Evolutionary conservation across 30 jellyfish, hydroid and myxozoan species (phyloP), one percentile per base, ranked within the genome.

Genomic region (Aurelia sp.): DNA sequence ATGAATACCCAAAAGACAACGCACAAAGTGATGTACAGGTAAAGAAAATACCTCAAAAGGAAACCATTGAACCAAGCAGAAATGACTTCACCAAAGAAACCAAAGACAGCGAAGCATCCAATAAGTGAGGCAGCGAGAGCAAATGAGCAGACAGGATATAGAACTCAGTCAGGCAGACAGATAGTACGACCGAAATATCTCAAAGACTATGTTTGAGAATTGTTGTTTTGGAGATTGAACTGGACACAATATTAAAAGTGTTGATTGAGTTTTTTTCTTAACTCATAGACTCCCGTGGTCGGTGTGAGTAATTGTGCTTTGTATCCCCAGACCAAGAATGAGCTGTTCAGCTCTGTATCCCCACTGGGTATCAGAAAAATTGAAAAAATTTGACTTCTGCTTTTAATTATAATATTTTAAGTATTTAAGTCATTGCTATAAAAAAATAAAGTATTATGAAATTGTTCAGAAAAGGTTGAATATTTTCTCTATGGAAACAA

Each of bases 151-250:
- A 51, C 69, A 73, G 72, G 86, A 41, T 75, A 75, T 75, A 75
- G 86, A 75, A 75, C 86, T 55, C 86, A 76, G 48, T 75, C 86
- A 55, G 86, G 76, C 35, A 75, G 86, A 75, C 86, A 75, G 69
- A 40, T 75, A 51, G 74, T 50, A 75, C 67, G 48, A 59, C 86
- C 86, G 0, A 12, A 58, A 75, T 75, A 75, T 55, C 86, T 75
- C 74, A 75, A 21, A 58, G 74, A 75, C 86, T 75, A 75, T 59
- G 86, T 73, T 73, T 73, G 71, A 73, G 71, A 73, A 73, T 73
- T 73, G 21, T 73, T 73, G 50, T 73, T 73, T 73, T 73, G 62
- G 6, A 31, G 59, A 30, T 19, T 75, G 86, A 75, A 16, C 59
- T 52, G 80, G 64, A 70, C 80, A 70, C 80, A 20, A 70, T 27